These are phyloP conservation scores for Macaca fascicularis DNA, from an alignment of 2,113 vertebrate genomes.

Conservation along the genomic window T2T-MFA8v1.1 NC_088387.1:107057501-107058000, in stretches of 20 bases:
- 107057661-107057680: background rate
- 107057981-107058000: rapidly evolving
- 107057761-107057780: background rate
- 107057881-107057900: background rate
- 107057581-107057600: background rate
- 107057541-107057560: background rate
- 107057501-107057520: background rate
- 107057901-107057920: background rate
- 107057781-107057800: background rate
- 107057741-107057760: background rate
- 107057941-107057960: background rate
- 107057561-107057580: background rate
- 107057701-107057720: background rate
- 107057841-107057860: background rate
- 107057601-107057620: no score
- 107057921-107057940: background rate
- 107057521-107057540: background rate
- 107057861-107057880: background rate
- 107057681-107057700: background rate
- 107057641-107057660: background rate
- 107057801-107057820: no score
- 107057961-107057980: no score
- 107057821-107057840: background rate
- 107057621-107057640: background rate
- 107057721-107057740: rapidly evolving